Base-by-base conservation (phyloP, 2,797 vertebrate species). In the Melanotaenia pygmaea region DNA sequence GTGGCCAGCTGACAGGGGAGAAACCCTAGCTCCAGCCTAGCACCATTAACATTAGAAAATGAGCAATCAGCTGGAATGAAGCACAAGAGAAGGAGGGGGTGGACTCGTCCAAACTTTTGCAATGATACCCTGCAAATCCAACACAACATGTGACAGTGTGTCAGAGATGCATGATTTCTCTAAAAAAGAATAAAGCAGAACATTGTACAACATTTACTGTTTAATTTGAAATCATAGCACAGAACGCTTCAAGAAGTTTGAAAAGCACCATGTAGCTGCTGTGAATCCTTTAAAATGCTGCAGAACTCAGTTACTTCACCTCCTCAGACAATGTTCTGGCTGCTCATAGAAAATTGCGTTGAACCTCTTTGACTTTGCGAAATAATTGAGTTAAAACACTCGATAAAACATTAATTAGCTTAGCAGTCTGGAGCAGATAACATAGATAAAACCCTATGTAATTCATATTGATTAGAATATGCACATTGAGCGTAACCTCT, bases 21-120 rank as follows among this genome's bases (percentile, higher is more conserved):
- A 96, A 96, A 96, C 95, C 93, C 94, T 91, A 95, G 94, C 94
- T 95, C 86, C 85, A 58, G 93, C 92, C 95, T 93, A 94, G 94
- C 90, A 94, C 94, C 94, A 98, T 99, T 98, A 97, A 96, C 97
- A 98, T 98, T 96, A 98, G 95, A 98, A 99, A 97, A 98, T 97
- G 96, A 96, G 96, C 96, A 96, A 97, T 99, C 97, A 96, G 95
- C 96, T 96, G 96, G 96, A 98, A 98, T 96, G 93, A 96, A 96
- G 89, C 91, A 88, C 84, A 85, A 68, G 74, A 82, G 74, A 80
- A 83, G 74, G 40, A 73, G 59, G 59, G 78, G 77, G 72, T 67
- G 72, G 65, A 24, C 40, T 18, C 50, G 37, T 81, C 70, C 71
- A 70, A 89, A 90, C 86, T 91, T 91, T 82, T 74, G 83, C 59